Conservation (phyloP, 2,888 invertebrate genomes). For the Imbricaverruca yamaguchii region DNA sequence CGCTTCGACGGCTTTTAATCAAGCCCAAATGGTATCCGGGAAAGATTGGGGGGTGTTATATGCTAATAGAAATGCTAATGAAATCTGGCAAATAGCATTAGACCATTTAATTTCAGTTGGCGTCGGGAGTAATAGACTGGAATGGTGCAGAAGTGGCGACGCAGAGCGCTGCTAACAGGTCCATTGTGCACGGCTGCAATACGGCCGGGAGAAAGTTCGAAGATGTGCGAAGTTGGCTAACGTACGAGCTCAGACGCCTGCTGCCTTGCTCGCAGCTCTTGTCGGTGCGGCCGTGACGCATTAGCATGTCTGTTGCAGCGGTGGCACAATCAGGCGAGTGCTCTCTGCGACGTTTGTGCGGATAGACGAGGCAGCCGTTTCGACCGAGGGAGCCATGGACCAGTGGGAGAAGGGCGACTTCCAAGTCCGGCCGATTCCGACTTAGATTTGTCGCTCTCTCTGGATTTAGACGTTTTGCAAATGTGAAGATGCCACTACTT, state of each 20-base stretch:
- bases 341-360: no score
- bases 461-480: no score
- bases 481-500: no score
- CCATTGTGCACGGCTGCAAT: background rate
- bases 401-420: no score
- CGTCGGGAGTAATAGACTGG: constrained; percentile 11
- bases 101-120: constrained; percentile 22
- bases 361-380: no score
- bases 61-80: constrained; percentile 38
- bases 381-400: no score
- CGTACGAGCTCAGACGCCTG: background rate
- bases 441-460: no score
- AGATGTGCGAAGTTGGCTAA: background rate
- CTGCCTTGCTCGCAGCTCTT: background rate
- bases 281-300: no score
- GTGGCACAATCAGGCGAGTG: no score
- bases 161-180: background rate
- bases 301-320: no score
- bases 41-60: constrained; percentile 23
- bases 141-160: background rate
- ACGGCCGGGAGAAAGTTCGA: background rate
- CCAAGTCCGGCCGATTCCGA: no score
- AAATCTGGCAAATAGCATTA: constrained; percentile 36
- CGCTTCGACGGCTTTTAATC: constrained; percentile 34
- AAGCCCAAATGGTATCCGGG: constrained; percentile 29